Evolutionary conservation across 2,113 vertebrate genomes (phyloP).

Genomic region (Ondatra zibethicus): DNA sequence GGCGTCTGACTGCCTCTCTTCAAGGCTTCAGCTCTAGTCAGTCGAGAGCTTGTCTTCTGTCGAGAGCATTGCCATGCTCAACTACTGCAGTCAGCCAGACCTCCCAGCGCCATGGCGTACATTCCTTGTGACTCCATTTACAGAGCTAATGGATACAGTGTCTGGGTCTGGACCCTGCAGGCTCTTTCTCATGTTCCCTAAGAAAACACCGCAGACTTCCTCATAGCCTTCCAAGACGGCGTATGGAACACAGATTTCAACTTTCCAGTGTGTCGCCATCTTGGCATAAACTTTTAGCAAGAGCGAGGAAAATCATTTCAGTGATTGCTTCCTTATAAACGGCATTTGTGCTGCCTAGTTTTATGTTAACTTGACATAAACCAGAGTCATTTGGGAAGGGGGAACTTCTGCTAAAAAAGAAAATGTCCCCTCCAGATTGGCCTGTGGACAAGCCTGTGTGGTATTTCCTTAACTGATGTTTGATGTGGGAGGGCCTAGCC

Average conservation of each 20-base stretch:
- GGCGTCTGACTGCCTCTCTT: not conserved
- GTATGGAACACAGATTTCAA: constrained; percentile 2
- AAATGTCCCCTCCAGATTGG: not conserved
- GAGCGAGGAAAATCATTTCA: not conserved
- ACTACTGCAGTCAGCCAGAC: not conserved
- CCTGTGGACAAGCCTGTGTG: not conserved
- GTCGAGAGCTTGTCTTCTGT: not conserved
- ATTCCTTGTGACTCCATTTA: constrained; percentile 36
- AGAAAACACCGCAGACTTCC: constrained; percentile 45
- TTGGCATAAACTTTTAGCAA: not conserved
- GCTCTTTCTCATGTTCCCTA: constrained; percentile 20
- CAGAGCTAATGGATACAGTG: constrained; percentile 41
- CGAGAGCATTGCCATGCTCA: not conserved
- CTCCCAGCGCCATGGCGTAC: not conserved
- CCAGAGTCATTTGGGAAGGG: not conserved
- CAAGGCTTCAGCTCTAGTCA: not conserved
- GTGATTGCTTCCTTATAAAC: not conserved
- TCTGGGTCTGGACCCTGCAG: not conserved
- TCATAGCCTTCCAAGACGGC: not conserved
- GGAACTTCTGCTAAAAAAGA: not conserved
- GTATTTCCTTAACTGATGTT: not conserved
- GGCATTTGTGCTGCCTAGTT: not conserved
- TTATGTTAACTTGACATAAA: not conserved
- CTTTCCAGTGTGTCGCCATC: not conserved
- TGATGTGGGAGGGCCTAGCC: not conserved